phyloP scores from a whole-genome alignment of 1,140 invertebrate genomes.

The Archivesica marissinica region DNA sequence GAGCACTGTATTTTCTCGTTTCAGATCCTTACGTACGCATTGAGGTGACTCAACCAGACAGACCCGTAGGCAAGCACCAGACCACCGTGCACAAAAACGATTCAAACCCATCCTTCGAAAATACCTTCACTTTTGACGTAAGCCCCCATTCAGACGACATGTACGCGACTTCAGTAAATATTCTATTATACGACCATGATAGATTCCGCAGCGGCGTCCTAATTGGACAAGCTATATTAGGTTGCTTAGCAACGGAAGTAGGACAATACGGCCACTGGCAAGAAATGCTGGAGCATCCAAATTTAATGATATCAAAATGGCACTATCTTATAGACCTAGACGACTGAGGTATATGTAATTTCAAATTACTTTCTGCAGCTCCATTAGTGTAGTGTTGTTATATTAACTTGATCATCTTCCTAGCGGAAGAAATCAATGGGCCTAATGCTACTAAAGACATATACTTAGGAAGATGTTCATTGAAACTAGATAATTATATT shows the following conservation, averaged over 20 bases:
- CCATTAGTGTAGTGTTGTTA: not conserved
- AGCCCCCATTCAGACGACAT: conserved; percentile 66
- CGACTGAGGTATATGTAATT: not conserved
- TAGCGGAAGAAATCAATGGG: too few relatives aligned
- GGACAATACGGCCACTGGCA: conserved; percentile 69
- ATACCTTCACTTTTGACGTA: conserved; percentile 74
- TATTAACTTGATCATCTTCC: too few relatives aligned
- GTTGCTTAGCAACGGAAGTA: conserved; percentile 70
- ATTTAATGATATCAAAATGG: conserved; percentile 66
- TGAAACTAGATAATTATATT: too few relatives aligned
- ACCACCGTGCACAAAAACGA: conserved; percentile 72
- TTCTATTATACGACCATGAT: conserved; percentile 77
- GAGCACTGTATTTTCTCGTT: too few relatives aligned
- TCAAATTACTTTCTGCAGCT: not conserved
- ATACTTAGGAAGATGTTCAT: too few relatives aligned
- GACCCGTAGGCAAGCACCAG: conserved; percentile 54
- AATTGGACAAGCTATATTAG: conserved; percentile 77
- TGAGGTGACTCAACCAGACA: conserved; percentile 59
- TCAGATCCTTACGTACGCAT: conserved; percentile 71
- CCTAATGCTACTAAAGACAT: too few relatives aligned
- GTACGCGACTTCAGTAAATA: conserved; percentile 70
- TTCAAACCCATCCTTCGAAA: conserved; percentile 75
- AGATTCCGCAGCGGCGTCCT: conserved; percentile 73
- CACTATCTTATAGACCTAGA: conserved; percentile 62
- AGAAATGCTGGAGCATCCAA: conserved; percentile 63